Evolutionary conservation across 2,113 vertebrate genomes (phyloP).

Genomic region (Aspidoscelis tigris): DNA sequence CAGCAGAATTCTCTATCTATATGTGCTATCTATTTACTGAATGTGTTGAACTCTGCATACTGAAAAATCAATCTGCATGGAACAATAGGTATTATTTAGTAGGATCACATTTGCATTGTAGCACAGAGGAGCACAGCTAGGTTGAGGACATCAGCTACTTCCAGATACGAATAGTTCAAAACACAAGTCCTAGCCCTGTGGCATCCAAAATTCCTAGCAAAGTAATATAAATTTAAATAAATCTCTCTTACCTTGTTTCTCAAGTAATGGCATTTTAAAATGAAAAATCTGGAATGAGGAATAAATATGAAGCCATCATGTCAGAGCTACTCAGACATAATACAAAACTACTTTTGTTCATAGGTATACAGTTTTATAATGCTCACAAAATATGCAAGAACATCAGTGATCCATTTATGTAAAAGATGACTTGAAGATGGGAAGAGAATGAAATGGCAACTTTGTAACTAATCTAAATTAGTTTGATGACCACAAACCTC

Average conservation of each 20-base stretch:
- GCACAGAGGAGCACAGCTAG: background rate
- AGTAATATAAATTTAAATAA: background rate
- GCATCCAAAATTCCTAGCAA: fast-evolving
- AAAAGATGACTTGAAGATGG: background rate
- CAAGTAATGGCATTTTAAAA: conserved; percentile 28
- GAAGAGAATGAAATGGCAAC: too few species aligned
- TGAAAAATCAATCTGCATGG: background rate
- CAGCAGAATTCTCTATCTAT: background rate
- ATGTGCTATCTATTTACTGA: background rate
- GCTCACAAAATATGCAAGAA: background rate
- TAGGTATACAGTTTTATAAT: background rate
- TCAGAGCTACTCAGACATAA: background rate
- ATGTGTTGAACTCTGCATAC: too few species aligned
- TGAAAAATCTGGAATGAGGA: conserved; percentile 14
- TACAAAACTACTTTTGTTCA: background rate
- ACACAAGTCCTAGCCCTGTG: background rate
- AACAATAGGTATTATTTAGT: background rate
- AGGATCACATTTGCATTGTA: background rate
- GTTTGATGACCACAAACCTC: background rate
- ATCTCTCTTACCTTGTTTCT: conserved; percentile 7
- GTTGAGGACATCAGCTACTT: background rate
- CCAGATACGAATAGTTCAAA: background rate
- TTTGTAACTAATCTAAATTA: background rate
- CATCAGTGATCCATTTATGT: background rate
- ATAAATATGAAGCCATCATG: conserved; percentile 16